Base-by-base conservation (phyloP, 2,797 vertebrate species). In the Perodicticus potto region DNA sequence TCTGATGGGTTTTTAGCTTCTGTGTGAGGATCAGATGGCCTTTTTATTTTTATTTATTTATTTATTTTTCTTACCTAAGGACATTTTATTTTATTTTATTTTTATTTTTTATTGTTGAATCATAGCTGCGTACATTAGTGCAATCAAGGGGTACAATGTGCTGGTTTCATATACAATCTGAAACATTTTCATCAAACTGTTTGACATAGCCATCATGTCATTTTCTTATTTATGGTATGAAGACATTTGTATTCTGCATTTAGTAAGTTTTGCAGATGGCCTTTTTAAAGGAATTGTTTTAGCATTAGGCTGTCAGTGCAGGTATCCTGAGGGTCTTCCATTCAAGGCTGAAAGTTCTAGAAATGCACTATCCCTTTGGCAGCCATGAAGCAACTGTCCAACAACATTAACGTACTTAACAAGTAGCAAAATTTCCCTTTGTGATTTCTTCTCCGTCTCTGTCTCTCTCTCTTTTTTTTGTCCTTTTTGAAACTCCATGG, bases 1-100 rank as follows among this genome's bases (percentile, higher is more conserved):
- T 97, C 97, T 95, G 8, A 92, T 89, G 17, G 55, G n/a, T 92
- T 98, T 97, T 96, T 96, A 88, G 93, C 67, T 97, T 93, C 91
- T 45, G 2, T 65, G n/a, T 89, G 53, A 96, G 73, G 73, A 96
- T 97, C 80, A 76, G 88, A 97, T 45, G 63, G 73, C 20, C 86
- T 96, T 81, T 84, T 97, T 40, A 43, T 40, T 40, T 40, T 40
- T 40, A 40, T 40, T 40, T 40, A 5, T 40, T 40, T 40, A 5
- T 40, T 40, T 40, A 40, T 40, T 40, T 40, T 40, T 40, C 40
- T 40, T 40, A 40, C 40, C 3, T 40, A 40, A 40, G 40, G 40
- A 40, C 40, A 40, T 40, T 40, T 40, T 40, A 40, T 40, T 40
- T 40, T 40, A 40, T 40, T 40, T 40, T 40, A 40, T 40, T 40